phyloP scores from a whole-genome alignment of 2,888 invertebrate genomes.

The Alitta virens region DNA sequence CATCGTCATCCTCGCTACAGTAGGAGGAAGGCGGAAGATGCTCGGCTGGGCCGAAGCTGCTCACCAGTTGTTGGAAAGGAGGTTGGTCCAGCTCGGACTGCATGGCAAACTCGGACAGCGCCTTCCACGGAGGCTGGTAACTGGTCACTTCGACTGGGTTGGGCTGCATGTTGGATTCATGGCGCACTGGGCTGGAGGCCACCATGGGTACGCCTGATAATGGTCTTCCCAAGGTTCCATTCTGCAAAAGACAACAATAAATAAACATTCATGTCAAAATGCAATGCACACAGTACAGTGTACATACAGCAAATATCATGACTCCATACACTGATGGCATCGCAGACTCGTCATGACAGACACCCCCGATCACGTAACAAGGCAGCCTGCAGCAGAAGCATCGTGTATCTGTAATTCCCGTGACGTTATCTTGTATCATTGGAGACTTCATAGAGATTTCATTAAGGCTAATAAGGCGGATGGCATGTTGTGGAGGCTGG shows the following conservation, averaged over 20 bases:
- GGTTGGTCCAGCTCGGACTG: constrained; percentile 84
- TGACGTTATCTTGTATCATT: too few species aligned
- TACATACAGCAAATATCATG: too few species aligned
- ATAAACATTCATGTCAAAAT: not conserved
- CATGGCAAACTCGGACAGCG: constrained; percentile 90
- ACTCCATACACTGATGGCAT: too few species aligned
- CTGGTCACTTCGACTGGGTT: constrained; percentile 84
- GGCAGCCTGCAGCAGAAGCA: too few species aligned
- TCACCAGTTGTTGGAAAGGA: constrained; percentile 94
- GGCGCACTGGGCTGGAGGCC: constrained; percentile 74
- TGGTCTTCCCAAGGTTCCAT: constrained; percentile 2
- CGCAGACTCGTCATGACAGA: too few species aligned
- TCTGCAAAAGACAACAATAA: not conserved
- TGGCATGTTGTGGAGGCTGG: too few species aligned
- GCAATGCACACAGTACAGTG: too few species aligned
- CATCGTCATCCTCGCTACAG: constrained; percentile 42
- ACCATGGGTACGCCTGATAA: constrained; percentile 93
- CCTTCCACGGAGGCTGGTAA: constrained; percentile 87
- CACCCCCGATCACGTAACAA: too few species aligned
- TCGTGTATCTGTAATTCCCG: too few species aligned
- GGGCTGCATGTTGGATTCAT: constrained; percentile 55
- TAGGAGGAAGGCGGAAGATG: constrained; percentile 11
- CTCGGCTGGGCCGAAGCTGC: constrained; percentile 56
- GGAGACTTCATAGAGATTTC: too few species aligned
- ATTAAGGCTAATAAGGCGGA: too few species aligned